phyloP scores from a whole-genome alignment of 37 sponge, comb jelly and placozoan species.

The Cladorhizidae sp. region DNA sequence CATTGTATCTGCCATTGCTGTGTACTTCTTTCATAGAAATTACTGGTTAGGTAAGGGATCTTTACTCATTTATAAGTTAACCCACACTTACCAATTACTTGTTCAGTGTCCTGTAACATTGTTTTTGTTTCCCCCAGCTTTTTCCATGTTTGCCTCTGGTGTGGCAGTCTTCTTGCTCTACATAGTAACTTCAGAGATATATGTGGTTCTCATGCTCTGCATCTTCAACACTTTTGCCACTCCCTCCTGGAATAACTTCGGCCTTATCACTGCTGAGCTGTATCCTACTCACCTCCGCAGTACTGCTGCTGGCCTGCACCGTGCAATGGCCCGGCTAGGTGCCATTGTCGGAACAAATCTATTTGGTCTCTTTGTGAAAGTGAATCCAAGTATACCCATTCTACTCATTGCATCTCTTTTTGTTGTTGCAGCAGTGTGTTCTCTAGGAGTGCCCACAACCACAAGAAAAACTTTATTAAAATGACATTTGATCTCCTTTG shows the following conservation, averaged over 20 bases:
- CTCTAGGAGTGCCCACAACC: slow-evolving; percentile 53
- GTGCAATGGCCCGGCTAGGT: slow-evolving; percentile 57
- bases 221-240: slow-evolving; percentile 65
- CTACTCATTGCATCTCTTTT: slow-evolving; percentile 42
- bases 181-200: slow-evolving; percentile 40
- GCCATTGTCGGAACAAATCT: slow-evolving; percentile 68
- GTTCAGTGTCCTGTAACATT: too few species aligned
- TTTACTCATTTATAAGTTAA: too few species aligned
- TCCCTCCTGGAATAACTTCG: slow-evolving; percentile 59
- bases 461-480: slow-evolving; percentile 61
- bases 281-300: slow-evolving; percentile 74
- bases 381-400: slow-evolving; percentile 49
- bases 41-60: slow-evolving; percentile 73
- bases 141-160: slow-evolving; percentile 39
- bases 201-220: slow-evolving; percentile 49
- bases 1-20: slow-evolving; percentile 56
- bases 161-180: slow-evolving; percentile 61
- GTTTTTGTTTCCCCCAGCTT: slow-evolving; percentile 28
- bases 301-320: slow-evolving; percentile 48
- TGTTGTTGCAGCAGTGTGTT: slow-evolving; percentile 19
- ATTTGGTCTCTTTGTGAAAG: slow-evolving; percentile 50
- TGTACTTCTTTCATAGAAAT: slow-evolving; percentile 61
- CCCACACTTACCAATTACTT: too few species aligned
- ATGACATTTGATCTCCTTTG: too few species aligned
- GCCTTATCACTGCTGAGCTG: slow-evolving; percentile 60